Base-by-base conservation (phyloP, 2,888 invertebrate genomes). In the Microplitis deprimator region DNA sequence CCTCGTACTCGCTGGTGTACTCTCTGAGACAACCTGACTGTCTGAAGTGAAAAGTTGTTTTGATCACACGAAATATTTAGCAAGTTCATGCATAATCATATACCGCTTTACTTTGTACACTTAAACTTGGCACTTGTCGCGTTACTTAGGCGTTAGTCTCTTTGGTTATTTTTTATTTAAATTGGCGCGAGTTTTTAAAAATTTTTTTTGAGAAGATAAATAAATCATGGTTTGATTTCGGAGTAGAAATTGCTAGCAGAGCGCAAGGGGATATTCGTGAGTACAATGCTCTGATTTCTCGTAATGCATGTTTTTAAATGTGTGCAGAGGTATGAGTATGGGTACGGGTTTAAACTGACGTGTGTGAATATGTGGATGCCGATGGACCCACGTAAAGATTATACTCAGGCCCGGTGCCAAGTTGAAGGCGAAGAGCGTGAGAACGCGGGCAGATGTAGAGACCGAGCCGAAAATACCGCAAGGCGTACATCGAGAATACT, bases 361-460 rank as follows among this genome's bases (percentile, higher is more conserved):
- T 41, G 62, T 64, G 73, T 39, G 17, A 73, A 41, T 50, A 6
- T 70, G 50, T 50, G 13, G 50, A 70, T 60, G 38, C 50, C 50
- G 59, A 50, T 73, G 65, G 62, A 73, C 73, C 50, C 13, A 73
- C 41, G 50, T 50, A 73, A 73, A 67, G 50, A 29, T 72, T 72
- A 39, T 67, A 10, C 67, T 59, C 10, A 50, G 73, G 67, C 67
- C 59, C 59, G n/a, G 67, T 73, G 67, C 59, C 40, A 50, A 73
- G 65, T 29, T 50, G 67, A 67, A 73, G 67, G 50, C 29, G n/a
- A 73, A 77, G 13, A 50, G 69, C 77, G 77, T 77, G 77, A 77
- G 77, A 77, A 77, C 39, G 69, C 29, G 39, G 50, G 69, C 77
- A 77, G 77, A 77, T 77, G 77, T 65, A 77, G 10, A 62, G 38